Evolutionary conservation across 2,888 invertebrate species (phyloP), one percentile per base, ranked within the genome.

Genomic region (Drosophila affinis): DNA sequence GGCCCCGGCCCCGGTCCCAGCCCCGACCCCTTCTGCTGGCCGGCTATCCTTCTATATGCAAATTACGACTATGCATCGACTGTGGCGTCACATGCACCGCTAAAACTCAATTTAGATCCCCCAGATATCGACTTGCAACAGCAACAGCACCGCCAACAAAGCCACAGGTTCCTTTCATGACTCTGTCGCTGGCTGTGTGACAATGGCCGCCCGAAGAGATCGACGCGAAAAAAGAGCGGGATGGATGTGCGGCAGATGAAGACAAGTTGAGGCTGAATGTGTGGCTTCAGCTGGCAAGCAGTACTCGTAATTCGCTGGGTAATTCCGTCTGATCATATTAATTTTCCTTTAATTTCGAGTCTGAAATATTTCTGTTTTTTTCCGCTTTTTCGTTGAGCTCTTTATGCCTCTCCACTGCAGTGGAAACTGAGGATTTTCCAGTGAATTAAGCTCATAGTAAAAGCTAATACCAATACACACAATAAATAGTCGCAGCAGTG

Each of bases 41-140:
- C 68, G 64, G 77, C 71, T 83, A 75, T 69, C 49, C 69, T 56
- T 64, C 85, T 88, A 81, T 89, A 89, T 89, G 89, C 90, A 89
- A 89, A 89, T 89, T 90, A 88, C 84, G 75, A 76, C 76, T 85
- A 73, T 61, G 78, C 67, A 73, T 45, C 70, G 63, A 29, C 78
- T 57, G 63, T 62, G 73, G 58, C 87, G 87, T 83, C 83, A 88
- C 86, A 89, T 84, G 84, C 84, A 83, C 89, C 87, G 88, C 89
- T 75, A 80, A 89, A 89, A 89, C 89, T 89, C 88, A 85, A 85
- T 85, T 89, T 85, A 85, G 85, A 85, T 85, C 61, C 74, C 39
- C 53, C 63, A 73, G 85, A 85, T 85, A 85, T 77, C 74, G 78
- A 70, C 76, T 73, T 70, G 87, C 77, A 81, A 64, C 76, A 52